Conservation (phyloP, 2,113 vertebrate genomes). For the Mustela lutreola region DNA sequence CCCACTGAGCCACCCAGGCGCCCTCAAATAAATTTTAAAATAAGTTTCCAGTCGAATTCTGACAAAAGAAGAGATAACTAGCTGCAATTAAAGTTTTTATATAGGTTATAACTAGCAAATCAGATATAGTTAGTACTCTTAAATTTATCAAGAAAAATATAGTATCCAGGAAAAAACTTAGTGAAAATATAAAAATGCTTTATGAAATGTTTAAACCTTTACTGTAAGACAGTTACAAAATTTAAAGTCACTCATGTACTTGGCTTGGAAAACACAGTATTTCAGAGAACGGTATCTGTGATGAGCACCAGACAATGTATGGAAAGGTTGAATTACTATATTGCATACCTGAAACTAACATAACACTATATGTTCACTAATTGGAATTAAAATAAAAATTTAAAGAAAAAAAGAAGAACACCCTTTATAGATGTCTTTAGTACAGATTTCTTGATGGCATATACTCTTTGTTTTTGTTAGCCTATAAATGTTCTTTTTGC, state of each 20-base stretch:
- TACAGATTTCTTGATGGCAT: not conserved
- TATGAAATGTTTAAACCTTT: not conserved
- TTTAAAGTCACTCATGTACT: not conserved
- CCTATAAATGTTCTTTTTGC: not conserved
- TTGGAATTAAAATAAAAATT: not conserved
- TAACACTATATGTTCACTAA: not conserved
- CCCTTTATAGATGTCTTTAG: not conserved
- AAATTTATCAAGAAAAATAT: not conserved
- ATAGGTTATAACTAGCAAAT: not conserved
- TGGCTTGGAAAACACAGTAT: not conserved
- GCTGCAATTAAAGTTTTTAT: not conserved
- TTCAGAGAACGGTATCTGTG: not conserved
- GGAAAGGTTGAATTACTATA: not conserved
- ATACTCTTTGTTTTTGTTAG: not conserved
- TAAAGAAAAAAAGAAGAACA: not conserved
- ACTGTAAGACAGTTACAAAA: not conserved
- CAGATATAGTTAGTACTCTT: not conserved
- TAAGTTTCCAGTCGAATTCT: not conserved
- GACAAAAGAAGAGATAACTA: not conserved
- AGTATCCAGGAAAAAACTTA: not conserved
- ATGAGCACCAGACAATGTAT: not conserved
- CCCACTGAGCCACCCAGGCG: too few relatives aligned
- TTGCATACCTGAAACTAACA: not conserved
- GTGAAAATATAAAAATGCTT: not conserved
- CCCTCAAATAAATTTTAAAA: not conserved